A percentile compares a stretch with the other conserved stretches of the same genome.
These are phyloP conservation scores for Trinectes maculatus DNA, from an alignment of 2,113 vertebrate genomes.

Conservation along the genomic window DNA sequence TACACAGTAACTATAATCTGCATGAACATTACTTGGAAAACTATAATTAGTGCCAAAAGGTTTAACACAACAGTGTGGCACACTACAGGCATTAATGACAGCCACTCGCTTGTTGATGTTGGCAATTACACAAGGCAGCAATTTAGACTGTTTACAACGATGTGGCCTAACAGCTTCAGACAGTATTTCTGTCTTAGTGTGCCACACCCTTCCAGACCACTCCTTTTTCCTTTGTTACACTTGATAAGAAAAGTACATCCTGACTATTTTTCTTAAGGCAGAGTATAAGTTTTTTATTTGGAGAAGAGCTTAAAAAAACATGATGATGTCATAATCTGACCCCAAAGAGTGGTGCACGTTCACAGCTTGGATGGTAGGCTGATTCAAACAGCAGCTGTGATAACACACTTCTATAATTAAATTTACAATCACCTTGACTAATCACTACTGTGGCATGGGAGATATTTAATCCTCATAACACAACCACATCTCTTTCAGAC, in stretches of 20 bases:
- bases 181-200: background rate
- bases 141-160: no score
- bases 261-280: no score
- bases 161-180: no score
- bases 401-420: background rate
- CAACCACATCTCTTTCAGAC: background rate
- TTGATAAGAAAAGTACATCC: rapidly evolving
- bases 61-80: background rate
- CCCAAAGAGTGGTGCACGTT: background rate
- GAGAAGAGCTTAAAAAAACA: no score
- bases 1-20: no score
- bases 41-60: background rate
- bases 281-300: background rate
- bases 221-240: background rate
- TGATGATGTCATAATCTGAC: background rate
- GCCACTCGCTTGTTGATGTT: conserved; percentile 6
- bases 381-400: no score
- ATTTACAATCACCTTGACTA: background rate
- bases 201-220: background rate
- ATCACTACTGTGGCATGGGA: background rate
- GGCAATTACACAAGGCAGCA: background rate
- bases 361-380: background rate
- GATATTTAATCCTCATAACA: background rate
- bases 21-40: background rate
- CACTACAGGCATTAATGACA: background rate